Conservation (phyloP, 35 echinoderm and acorn worm species). For the Ophioderma brevispina region DNA sequence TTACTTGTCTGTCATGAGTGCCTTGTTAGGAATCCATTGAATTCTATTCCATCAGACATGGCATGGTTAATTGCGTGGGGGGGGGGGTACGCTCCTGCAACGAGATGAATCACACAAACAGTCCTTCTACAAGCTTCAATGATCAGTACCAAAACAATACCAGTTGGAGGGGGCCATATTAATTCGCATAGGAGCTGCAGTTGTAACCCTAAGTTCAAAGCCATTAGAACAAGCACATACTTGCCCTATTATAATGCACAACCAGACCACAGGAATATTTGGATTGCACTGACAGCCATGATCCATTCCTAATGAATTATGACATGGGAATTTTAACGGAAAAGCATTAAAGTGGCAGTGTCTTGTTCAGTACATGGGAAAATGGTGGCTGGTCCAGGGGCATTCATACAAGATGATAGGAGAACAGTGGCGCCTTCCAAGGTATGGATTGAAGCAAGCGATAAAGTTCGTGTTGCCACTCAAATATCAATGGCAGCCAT, state of each 20-base stretch:
- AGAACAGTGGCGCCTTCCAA: conserved; percentile 15
- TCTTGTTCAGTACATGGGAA: conserved; percentile 1
- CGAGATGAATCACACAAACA: not conserved
- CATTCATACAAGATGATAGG: conserved; percentile 37
- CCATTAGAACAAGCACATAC: not conserved
- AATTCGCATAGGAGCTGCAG: not conserved
- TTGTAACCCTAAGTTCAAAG: not conserved
- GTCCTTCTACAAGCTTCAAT: not conserved
- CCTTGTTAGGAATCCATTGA: too few relatives aligned
- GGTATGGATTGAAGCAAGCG: conserved; percentile 19
- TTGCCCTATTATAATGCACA: conserved; percentile 13
- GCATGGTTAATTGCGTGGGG: not conserved
- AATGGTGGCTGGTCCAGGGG: conserved; percentile 16
- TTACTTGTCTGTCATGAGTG: too few relatives aligned
- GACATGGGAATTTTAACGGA: conserved; percentile 33
- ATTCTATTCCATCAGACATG: too few relatives aligned
- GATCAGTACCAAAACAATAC: conserved; percentile 25
- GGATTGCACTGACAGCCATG: not conserved
- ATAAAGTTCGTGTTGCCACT: conserved; percentile 20
- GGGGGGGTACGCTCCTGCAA: not conserved
- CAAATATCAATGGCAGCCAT: conserved; percentile 47
- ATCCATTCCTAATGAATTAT: conserved; percentile 3
- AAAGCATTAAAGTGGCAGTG: conserved; percentile 24
- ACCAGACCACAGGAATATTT: not conserved
- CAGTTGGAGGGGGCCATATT: conserved; percentile 7